A percentile compares a stretch with the other conserved stretches of the same genome.
Evolutionary conservation across 2,888 invertebrate species (phyloP).

Genomic region (Cheiracanthium punctorium): DNA sequence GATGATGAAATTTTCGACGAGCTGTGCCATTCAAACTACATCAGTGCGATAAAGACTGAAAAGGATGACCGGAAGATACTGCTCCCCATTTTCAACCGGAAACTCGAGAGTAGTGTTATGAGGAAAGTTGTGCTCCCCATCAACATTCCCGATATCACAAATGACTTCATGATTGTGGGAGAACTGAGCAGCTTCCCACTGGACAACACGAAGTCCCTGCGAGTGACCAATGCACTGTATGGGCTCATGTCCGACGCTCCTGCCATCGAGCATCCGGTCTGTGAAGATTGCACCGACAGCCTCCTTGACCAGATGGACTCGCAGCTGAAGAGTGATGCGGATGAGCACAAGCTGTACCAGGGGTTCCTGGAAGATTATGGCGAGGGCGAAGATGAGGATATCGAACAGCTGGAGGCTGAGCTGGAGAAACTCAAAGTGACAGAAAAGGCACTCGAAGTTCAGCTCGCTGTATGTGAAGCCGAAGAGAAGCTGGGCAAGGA

Average conservation of each 20-base stretch:
- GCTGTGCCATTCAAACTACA: constrained; percentile 80
- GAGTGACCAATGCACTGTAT: constrained; percentile 89
- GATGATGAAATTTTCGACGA: constrained; percentile 92
- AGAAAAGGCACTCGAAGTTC: constrained; percentile 82
- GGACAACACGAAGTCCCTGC: constrained; percentile 47
- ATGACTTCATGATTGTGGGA: constrained; percentile 92
- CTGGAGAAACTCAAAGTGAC: constrained; percentile 80
- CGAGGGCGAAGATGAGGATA: constrained; percentile 80
- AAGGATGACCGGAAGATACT: constrained; percentile 16
- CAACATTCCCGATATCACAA: constrained; percentile 73
- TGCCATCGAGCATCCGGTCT: constrained; percentile 95
- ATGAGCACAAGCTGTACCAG: constrained; percentile 74
- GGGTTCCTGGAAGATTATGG: constrained; percentile 77
- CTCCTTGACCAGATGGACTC: constrained; percentile 91
- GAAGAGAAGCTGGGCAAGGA: constrained; percentile 85
- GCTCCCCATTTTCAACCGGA: constrained; percentile 23
- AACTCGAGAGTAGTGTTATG: constrained; percentile 30
- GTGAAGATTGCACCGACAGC: constrained; percentile 96
- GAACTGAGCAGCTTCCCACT: constrained; percentile 77
- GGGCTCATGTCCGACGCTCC: constrained; percentile 94
- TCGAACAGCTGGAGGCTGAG: constrained; percentile 87
- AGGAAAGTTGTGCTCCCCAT: constrained; percentile 60
- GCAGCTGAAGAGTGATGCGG: constrained; percentile 81
- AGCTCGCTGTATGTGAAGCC: constrained; percentile 85
- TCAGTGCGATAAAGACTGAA: constrained; percentile 23